These are phyloP conservation scores for Aspidiotus destructor DNA, from an alignment of 2,888 invertebrate species.

Conservation along the genomic window DNA sequence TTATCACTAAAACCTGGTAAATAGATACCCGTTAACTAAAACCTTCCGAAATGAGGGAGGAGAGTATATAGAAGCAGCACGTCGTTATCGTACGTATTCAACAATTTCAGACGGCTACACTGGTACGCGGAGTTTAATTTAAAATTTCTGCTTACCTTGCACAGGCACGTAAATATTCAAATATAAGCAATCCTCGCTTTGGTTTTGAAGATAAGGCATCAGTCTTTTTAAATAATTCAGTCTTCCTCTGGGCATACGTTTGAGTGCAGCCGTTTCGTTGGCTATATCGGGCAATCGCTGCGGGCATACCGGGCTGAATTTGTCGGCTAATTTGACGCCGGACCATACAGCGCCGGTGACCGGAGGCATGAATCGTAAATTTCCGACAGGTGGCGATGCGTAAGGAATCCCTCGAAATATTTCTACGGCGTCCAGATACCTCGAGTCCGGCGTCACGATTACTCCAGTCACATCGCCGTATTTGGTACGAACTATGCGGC, in stretches of 20 bases:
- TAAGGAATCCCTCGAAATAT: constrained; percentile 89
- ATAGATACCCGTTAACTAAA: no score
- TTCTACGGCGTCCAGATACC: constrained; percentile 78
- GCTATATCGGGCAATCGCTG: constrained; percentile 78
- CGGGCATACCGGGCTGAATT: constrained; percentile 84
- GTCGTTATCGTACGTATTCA: no score
- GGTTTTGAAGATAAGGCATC: constrained; percentile 75
- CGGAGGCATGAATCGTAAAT: constrained; percentile 90
- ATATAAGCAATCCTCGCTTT: constrained; percentile 94
- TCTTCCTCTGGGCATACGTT: constrained; percentile 78
- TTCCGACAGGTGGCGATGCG: constrained; percentile 81
- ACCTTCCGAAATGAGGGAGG: no score
- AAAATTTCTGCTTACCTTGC: constrained; percentile 59
- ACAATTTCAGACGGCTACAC: no score
- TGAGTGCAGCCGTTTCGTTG: constrained; percentile 72
- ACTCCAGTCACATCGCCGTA: constrained; percentile 79
- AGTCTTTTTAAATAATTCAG: constrained; percentile 79
- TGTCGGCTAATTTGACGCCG: constrained; percentile 76
- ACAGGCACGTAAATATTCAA: constrained; percentile 94
- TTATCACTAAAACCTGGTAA: no score
- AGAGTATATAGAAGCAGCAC: no score
- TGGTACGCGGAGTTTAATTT: not conserved
- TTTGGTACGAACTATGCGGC: constrained; percentile 76
- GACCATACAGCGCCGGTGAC: constrained; percentile 87
- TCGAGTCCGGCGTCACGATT: constrained; percentile 69